Conservation (phyloP, 2,888 invertebrate species). For the Hermaeophaga mercurialis region DNA sequence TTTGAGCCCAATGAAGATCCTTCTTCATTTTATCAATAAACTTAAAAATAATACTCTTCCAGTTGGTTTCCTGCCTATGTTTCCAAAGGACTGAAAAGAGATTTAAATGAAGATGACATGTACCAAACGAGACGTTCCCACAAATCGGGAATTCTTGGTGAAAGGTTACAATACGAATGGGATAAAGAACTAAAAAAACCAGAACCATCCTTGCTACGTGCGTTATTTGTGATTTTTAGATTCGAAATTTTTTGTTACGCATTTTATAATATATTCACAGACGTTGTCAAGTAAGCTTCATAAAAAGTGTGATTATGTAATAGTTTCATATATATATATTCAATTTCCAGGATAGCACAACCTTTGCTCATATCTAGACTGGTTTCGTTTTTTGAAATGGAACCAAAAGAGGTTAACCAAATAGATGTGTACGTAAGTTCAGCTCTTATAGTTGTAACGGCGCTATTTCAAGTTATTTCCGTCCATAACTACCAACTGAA, state of each 20-base stretch:
- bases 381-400: conserved; percentile 65
- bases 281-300: conserved; percentile 27
- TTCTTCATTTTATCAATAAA: too few relatives aligned
- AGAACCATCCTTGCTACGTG: conserved; percentile 45
- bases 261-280: conserved; percentile 30
- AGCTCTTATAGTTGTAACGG: conserved; percentile 64
- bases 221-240: conserved; percentile 44
- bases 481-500: conserved; percentile 83
- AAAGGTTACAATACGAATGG: conserved; percentile 53
- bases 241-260: conserved; percentile 37
- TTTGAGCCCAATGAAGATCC: too few relatives aligned
- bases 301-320: background rate
- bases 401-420: conserved; percentile 51
- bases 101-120: conserved; percentile 59
- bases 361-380: conserved; percentile 53
- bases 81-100: conserved; percentile 57
- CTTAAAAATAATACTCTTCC: conserved; percentile 25
- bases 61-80: conserved; percentile 61
- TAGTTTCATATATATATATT: too few relatives aligned
- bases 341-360: conserved; percentile 39
- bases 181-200: conserved; percentile 39
- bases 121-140: conserved; percentile 40
- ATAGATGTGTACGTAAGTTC: conserved; percentile 78
- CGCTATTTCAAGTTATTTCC: conserved; percentile 59
- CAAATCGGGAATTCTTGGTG: conserved; percentile 47